Conservation (phyloP, 2,888 invertebrate genomes). For the Odontothrips loti region DNA sequence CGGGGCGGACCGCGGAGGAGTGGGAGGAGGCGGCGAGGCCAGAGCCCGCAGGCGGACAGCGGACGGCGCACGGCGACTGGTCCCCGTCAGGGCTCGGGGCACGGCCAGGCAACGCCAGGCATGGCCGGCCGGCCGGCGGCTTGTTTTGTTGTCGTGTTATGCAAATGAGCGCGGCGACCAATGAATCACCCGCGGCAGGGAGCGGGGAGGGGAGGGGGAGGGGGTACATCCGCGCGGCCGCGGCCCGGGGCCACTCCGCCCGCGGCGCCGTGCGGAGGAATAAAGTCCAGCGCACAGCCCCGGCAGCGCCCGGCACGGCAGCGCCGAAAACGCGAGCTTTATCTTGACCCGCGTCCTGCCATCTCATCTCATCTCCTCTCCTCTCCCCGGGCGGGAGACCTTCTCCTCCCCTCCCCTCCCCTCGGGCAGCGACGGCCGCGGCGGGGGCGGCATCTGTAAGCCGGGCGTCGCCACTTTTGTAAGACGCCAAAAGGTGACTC, state of each 20-base stretch:
- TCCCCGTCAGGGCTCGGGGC: background rate
- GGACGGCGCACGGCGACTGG: background rate
- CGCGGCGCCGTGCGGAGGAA: background rate
- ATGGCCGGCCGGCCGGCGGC: background rate
- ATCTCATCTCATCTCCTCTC: background rate
- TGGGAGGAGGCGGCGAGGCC: background rate
- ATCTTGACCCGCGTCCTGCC: no score
- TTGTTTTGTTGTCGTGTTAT: slow-evolving; percentile 26
- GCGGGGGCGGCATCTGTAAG: background rate
- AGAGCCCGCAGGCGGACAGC: background rate
- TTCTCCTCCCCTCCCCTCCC: background rate
- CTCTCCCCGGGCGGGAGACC: background rate
- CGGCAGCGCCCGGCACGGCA: background rate
- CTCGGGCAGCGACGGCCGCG: background rate
- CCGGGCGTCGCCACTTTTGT: no score
- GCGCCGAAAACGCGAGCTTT: background rate
- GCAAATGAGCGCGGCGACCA: slow-evolving; percentile 16
- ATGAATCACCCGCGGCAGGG: slow-evolving; percentile 21
- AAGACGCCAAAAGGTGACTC: no score
- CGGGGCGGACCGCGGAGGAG: background rate
- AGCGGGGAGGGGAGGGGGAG: background rate
- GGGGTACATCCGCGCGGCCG: background rate
- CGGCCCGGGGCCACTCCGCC: background rate
- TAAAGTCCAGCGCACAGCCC: background rate
- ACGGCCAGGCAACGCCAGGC: background rate